A percentile compares a stretch with the other conserved stretches of the same genome.
Evolutionary conservation across 2,888 invertebrate species (phyloP).

Genomic region (Panorpa germanica): DNA sequence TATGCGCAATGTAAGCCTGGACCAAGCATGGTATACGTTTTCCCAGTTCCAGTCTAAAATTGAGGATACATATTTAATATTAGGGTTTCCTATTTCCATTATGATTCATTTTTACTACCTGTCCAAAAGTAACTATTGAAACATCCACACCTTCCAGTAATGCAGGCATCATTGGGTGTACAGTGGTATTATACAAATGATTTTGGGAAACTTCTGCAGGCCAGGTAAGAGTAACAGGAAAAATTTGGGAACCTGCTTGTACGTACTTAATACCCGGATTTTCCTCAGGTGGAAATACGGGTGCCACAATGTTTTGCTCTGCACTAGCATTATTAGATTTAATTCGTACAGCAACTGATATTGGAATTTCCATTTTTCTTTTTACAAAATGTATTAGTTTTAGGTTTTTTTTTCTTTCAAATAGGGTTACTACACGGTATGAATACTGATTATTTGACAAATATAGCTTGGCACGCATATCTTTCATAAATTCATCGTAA

Average conservation of each 20-base stretch:
- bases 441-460: too few relatives aligned
- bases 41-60: constrained; percentile 36
- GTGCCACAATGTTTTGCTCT: too few relatives aligned
- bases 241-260: constrained; percentile 22
- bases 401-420: too few relatives aligned
- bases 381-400: too few relatives aligned
- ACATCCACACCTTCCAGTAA: constrained; percentile 57
- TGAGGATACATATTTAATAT: constrained; percentile 15
- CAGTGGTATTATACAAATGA: constrained; percentile 40
- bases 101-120: too few relatives aligned
- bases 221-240: constrained; percentile 32
- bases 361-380: constrained; percentile 43
- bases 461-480: too few relatives aligned
- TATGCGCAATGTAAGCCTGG: constrained; percentile 38
- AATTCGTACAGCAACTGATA: constrained; percentile 55
- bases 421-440: too few relatives aligned
- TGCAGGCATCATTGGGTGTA: constrained; percentile 43
- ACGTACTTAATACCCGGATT: constrained; percentile 34
- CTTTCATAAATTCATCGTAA: too few relatives aligned
- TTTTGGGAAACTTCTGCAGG: constrained; percentile 42
- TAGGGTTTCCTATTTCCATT: constrained; percentile 15
- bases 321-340: too few relatives aligned
- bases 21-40: constrained; percentile 54
- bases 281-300: constrained; percentile 36
- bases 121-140: constrained; percentile 51